Evolutionary conservation across 2,797 vertebrate genomes (phyloP).

Genomic region (Hippoglossus hippoglossus): DNA sequence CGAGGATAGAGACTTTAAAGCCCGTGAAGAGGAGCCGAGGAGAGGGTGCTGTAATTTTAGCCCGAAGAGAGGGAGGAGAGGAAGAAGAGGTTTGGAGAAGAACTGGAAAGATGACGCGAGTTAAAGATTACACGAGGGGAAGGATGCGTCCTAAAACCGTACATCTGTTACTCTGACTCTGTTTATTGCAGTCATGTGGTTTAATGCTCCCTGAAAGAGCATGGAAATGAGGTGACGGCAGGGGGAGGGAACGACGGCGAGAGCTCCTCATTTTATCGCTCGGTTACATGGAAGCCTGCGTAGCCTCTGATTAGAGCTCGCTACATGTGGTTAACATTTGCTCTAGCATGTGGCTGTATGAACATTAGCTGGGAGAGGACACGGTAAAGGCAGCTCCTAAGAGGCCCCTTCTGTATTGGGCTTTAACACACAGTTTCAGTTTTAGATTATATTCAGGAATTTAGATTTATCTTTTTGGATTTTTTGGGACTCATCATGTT

Average conservation of each 20-base stretch:
- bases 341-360: slow-evolving; percentile 50
- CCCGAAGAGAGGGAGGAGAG: slow-evolving; percentile 1
- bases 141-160: slow-evolving; percentile 22
- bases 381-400: slow-evolving; percentile 21
- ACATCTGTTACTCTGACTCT: slow-evolving; percentile 35
- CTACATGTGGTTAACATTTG: slow-evolving; percentile 69
- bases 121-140: slow-evolving; percentile 34
- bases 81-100: neutral
- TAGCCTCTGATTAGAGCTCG: slow-evolving; percentile 44
- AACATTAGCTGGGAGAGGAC: slow-evolving; percentile 52
- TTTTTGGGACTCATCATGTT: too few relatives aligned
- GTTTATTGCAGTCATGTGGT: slow-evolving; percentile 37
- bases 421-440: neutral
- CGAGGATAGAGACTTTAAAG: slow-evolving; percentile 53
- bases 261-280: slow-evolving; percentile 30
- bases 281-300: slow-evolving; percentile 20
- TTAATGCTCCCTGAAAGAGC: slow-evolving; percentile 41
- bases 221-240: slow-evolving; percentile 26
- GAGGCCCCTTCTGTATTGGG: slow-evolving; percentile 1
- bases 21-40: slow-evolving; percentile 30
- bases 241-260: slow-evolving; percentile 15
- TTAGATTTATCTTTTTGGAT: too few relatives aligned
- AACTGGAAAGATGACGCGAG: slow-evolving; percentile 17
- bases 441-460: slow-evolving; percentile 27
- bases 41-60: slow-evolving; percentile 34